These are phyloP conservation scores for Girardia tigrina DNA, from an alignment of 2,888 invertebrate species.

Conservation along the genomic window DNA sequence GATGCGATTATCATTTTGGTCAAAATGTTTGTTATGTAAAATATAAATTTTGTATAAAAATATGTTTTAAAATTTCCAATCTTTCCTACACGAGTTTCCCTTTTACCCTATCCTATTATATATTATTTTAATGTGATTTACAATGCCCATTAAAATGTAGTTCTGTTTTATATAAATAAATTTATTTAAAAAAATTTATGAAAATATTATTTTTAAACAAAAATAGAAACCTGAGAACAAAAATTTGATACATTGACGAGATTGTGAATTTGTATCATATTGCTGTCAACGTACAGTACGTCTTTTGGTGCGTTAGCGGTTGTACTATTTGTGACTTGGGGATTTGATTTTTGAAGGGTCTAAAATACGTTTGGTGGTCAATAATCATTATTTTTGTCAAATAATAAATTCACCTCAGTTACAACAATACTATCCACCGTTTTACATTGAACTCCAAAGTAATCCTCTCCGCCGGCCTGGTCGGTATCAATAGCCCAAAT, in stretches of 20 bases:
- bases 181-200: no score
- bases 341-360: neutral
- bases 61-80: no score
- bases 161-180: no score
- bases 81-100: no score
- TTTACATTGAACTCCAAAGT: constrained; percentile 24
- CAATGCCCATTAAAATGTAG: no score
- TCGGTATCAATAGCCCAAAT: constrained; percentile 32
- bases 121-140: no score
- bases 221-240: constrained; percentile 32
- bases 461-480: constrained; percentile 18
- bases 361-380: neutral
- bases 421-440: neutral
- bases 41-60: no score
- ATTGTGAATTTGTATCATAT: neutral
- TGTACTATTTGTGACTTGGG: neutral
- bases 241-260: constrained; percentile 25
- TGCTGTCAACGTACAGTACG: neutral
- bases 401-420: neutral
- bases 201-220: no score
- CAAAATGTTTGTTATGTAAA: no score
- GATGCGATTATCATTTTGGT: no score
- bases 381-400: neutral
- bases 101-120: no score
- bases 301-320: neutral